phyloP scores from a whole-genome alignment of 2,797 vertebrate genomes.

The Ambastaia sidthimunki region DNA sequence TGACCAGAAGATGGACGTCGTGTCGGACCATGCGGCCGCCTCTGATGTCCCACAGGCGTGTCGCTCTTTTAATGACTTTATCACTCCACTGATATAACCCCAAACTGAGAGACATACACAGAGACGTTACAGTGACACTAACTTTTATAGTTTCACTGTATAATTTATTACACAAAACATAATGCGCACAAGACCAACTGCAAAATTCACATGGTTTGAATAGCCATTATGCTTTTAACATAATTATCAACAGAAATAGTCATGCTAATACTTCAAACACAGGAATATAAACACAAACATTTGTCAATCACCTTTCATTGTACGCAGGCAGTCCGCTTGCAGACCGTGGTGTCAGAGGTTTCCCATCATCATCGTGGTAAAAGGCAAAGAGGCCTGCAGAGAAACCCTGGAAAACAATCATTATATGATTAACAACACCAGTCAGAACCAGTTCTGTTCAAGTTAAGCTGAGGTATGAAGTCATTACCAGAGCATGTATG shows the following conservation, averaged over 20 bases:
- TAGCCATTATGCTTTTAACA: not conserved
- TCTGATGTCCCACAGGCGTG: constrained; percentile 87
- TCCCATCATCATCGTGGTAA: constrained; percentile 91
- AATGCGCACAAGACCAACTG: too few species aligned
- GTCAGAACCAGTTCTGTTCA: not conserved
- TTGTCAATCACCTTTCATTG: constrained; percentile 84
- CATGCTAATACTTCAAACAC: not conserved
- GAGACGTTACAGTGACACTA: not conserved
- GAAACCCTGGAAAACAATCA: constrained; percentile 82
- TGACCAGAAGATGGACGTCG: constrained; percentile 87
- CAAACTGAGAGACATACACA: constrained; percentile 77
- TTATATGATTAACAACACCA: too few species aligned
- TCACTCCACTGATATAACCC: constrained; percentile 97
- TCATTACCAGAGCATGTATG: constrained; percentile 92
- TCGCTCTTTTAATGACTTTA: constrained; percentile 84
- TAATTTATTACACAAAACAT: too few species aligned
- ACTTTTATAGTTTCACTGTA: too few species aligned
- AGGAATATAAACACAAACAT: not conserved
- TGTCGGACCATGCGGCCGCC: constrained; percentile 84
- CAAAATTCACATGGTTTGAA: too few species aligned
- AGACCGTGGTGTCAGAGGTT: constrained; percentile 89
- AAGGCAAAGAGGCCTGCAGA: constrained; percentile 97
- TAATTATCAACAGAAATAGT: not conserved
- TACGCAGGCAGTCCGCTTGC: constrained; percentile 91
- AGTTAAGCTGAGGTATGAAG: too few species aligned